Base-by-base conservation (phyloP, 2,888 invertebrate genomes). In the Ditula angustiorana region DNA sequence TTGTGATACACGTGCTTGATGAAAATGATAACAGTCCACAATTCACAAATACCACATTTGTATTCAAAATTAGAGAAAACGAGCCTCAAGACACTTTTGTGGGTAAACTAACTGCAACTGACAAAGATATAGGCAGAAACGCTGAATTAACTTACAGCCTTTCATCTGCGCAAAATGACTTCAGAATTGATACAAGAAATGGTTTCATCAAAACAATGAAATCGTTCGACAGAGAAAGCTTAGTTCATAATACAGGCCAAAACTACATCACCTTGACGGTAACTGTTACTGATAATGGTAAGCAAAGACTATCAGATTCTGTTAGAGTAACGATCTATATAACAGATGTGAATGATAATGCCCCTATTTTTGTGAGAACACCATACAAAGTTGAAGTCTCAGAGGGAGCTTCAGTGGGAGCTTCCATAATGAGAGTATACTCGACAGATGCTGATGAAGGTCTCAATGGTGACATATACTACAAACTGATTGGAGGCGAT, bases 1-100 rank as follows among this genome's bases (percentile, higher is more conserved):
- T 99, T 1, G 97, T 98, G 16, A 96, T 99, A 68, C 98, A 98
- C 80, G 95, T 99, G 21, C 95, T 98, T 68, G 99, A 99, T 88
- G 98, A 99, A 89, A 99, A 99, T 86, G 99, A 99, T 88, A 98
- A 99, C 85, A 95, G 96, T 28, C 99, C 99, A 0, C 95, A 96
- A 81, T 99, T 99, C 87, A 96, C 96, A 2, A 98, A 99, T 76
- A 95, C 95, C 28, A 97, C 97, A 13, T 99, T 99, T 86, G 96
- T 96, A 66, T 98, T 99, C 81, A 96, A 95, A 83, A 95, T 99
- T 16, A 95, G 96, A 58, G 98, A 98, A 89, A 98, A 98, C 85
- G 96, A 97, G 71, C 96, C 97, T 0, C 95, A 96, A 0, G 97
- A 97, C 83, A 96, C 98, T 0, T 98, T 98, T 87, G 97, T 99